Percentiles rank a stretch among this genome's conserved stretches.
Conservation (phyloP, 2,113 vertebrate genomes). For the Phylloscopus trochilus region DNA sequence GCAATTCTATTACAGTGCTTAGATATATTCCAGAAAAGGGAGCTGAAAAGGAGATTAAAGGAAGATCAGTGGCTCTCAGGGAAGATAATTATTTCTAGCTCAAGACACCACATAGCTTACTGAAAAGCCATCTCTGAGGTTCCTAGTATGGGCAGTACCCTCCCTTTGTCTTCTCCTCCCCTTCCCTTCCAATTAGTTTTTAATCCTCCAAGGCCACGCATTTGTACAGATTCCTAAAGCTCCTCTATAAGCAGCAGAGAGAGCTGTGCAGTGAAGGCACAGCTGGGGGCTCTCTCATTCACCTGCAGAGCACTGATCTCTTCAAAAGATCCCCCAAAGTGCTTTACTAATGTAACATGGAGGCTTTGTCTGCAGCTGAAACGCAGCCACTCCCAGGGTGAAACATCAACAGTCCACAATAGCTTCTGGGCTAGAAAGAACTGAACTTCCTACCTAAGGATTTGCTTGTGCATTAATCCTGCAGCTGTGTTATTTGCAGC, state of each 20-base stretch:
- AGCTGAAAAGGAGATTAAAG: conserved; percentile 23
- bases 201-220: background rate
- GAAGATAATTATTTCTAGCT: conserved; percentile 44
- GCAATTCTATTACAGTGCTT: background rate
- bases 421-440: background rate
- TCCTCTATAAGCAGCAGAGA: background rate
- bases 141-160: background rate
- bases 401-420: background rate
- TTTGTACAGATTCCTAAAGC: background rate
- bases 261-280: background rate
- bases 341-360: background rate
- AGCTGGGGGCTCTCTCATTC: background rate
- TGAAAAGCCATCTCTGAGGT: background rate
- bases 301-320: background rate
- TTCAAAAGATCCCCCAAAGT: background rate
- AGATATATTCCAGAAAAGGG: background rate
- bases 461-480: background rate
- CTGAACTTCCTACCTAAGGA: background rate
- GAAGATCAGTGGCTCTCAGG: conserved; percentile 12
- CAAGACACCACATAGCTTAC: background rate
- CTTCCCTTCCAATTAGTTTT: conserved; percentile 25
- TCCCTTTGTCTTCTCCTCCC: background rate
- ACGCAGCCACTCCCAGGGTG: background rate
- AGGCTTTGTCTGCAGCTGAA: background rate
- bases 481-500: background rate